Conservation (phyloP, 2,113 vertebrate genomes). For the Prunella fulvescens region DNA sequence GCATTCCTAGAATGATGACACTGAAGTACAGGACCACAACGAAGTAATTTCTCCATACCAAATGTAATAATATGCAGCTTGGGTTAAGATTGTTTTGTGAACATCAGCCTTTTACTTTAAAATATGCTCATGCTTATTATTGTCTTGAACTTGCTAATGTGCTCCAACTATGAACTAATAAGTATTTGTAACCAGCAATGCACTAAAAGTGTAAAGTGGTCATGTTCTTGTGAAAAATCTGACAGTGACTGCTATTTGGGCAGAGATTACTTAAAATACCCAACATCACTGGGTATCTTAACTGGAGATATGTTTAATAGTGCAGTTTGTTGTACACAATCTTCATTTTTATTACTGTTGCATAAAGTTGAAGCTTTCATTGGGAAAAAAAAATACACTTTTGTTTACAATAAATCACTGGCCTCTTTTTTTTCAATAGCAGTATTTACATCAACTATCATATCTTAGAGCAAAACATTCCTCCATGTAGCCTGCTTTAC, state of each 20-base stretch:
- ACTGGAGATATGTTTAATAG: not conserved
- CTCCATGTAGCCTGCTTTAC: not conserved
- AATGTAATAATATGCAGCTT: not conserved
- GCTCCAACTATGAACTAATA: not conserved
- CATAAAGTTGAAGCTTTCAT: not conserved
- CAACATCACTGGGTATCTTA: not conserved
- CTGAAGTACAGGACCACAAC: not conserved
- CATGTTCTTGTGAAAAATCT: not conserved
- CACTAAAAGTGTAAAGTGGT: not conserved
- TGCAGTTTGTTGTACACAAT: constrained; percentile 17
- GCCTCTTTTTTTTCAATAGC: not conserved
- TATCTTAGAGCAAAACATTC: not conserved
- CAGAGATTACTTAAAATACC: not conserved
- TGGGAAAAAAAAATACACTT: not conserved
- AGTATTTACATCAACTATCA: not conserved
- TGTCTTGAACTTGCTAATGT: not conserved
- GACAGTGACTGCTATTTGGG: not conserved
- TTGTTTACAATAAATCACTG: constrained; percentile 42
- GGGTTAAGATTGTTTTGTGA: not conserved
- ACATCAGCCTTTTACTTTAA: not conserved
- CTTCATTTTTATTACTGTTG: constrained; percentile 10
- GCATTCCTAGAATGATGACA: not conserved
- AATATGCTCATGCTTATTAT: not conserved
- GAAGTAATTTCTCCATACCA: not conserved
- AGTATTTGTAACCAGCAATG: not conserved